A percentile compares a stretch with the other conserved stretches of the same genome.
Evolutionary conservation across 2,888 invertebrate genomes (phyloP).

Genomic region (Oxyteleia sp.): DNA sequence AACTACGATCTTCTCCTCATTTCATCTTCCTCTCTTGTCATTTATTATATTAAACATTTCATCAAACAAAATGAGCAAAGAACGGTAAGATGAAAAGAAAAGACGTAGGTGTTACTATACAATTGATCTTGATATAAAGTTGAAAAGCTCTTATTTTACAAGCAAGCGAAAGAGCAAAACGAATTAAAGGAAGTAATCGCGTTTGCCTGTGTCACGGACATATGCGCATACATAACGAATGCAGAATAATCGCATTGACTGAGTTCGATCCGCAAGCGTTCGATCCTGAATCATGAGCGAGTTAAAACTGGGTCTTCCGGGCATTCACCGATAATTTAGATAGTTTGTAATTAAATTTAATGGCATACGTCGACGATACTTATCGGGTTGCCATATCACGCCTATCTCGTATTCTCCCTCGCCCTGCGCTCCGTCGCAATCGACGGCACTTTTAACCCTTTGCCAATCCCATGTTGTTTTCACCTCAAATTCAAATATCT

Average conservation of each 20-base stretch:
- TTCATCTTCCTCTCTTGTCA: not conserved
- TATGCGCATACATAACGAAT: constrained; percentile 67
- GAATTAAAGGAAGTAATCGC: constrained; percentile 72
- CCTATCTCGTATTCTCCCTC: constrained; percentile 22
- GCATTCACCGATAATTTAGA: constrained; percentile 78
- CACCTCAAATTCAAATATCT: constrained; percentile 24
- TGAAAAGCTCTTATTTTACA: constrained; percentile 66
- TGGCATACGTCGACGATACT: constrained; percentile 74
- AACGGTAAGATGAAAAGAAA: not conserved
- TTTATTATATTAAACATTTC: not conserved
- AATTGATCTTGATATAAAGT: constrained; percentile 58
- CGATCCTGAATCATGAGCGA: constrained; percentile 64
- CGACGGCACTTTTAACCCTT: constrained; percentile 18
- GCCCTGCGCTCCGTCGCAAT: not conserved
- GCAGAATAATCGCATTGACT: constrained; percentile 68
- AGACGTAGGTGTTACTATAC: constrained; percentile 17
- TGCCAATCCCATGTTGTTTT: constrained; percentile 14
- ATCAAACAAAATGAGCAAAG: not conserved
- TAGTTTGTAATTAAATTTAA: constrained; percentile 81
- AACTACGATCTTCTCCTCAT: constrained; percentile 60
- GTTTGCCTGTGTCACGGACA: constrained; percentile 63
- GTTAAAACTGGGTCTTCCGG: constrained; percentile 60
- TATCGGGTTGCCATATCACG: constrained; percentile 55
- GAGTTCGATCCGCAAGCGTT: constrained; percentile 67
- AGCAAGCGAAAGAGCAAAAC: constrained; percentile 46